Base-by-base conservation (phyloP, 2,797 vertebrate genomes). In the Betta splendens region DNA sequence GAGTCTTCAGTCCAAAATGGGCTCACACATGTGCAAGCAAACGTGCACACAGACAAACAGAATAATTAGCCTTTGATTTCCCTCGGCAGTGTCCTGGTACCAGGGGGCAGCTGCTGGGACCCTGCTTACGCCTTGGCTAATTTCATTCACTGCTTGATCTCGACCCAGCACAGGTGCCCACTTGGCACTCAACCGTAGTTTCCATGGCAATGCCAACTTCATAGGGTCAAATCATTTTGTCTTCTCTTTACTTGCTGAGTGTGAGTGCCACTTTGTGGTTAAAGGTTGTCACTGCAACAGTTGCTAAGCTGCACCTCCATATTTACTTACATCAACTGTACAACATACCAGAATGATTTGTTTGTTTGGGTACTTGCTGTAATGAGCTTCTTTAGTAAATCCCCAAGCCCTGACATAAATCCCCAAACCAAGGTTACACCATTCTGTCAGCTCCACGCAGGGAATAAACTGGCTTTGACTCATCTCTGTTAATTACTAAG, bases 101-200 rank as follows among this genome's bases (percentile, higher is more conserved):
- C 73, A 74, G 70, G 80, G 84, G 79, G 69, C 74, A 85, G 79
- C 83, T 85, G 79, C 75, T 72, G 77, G 75, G 69, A 67, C 80
- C 77, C 65, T 37, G 72, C 84, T 84, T 85, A 84, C 79, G 84
- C 75, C 70, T 77, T 58, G 77, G 74, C 85, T 90, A 85, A 86
- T 89, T 89, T 84, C 81, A 80, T 80, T 89, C 85, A 46, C 83
- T 33, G 85, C 78, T 85, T 84, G 89, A 87, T 83, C 83, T 77
- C 74, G 36, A 77, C 75, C 82, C 80, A 74, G 58, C 71, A 56
- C 89, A 89, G 87, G 85, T 85, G 87, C 82, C 78, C 73, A 72
- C 56, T 84, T 83, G 86, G 75, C 82, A 71, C 66, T 64, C 55
- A 1, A 38, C 48, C 15, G 48, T 60, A 17, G 86, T 91, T 87